Evolutionary conservation across 2,888 invertebrate genomes (phyloP).

Genomic region (Drosophila prostipennis): DNA sequence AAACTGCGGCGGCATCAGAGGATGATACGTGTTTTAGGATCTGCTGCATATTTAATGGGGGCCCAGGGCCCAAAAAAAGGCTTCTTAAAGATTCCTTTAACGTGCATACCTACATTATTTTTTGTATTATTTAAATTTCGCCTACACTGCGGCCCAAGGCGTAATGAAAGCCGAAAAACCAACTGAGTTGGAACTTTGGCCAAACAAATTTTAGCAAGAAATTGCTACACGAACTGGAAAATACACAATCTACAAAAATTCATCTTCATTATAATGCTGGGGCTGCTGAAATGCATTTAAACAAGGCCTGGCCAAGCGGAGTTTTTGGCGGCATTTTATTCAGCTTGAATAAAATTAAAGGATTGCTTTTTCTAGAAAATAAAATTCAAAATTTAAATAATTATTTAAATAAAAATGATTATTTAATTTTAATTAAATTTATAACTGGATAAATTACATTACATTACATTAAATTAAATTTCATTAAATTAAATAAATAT

Average conservation of each 20-base stretch:
- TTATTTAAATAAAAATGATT: no score
- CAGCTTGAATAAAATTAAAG: constrained; percentile 4
- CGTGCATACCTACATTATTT: not conserved
- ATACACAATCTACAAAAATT: constrained; percentile 77
- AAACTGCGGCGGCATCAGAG: constrained; percentile 35
- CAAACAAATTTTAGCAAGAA: constrained; percentile 63
- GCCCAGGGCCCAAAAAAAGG: constrained; percentile 1
- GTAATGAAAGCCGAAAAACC: constrained; percentile 46
- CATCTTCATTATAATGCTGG: constrained; percentile 64
- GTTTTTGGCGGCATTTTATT: not conserved
- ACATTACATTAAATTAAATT: no score
- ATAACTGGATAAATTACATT: not conserved
- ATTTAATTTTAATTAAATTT: no score
- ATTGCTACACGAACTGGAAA: constrained; percentile 72
- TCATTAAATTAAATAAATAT: no score
- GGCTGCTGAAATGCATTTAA: constrained; percentile 65
- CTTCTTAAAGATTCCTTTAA: constrained; percentile 14
- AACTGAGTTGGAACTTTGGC: constrained; percentile 56
- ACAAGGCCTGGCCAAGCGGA: constrained; percentile 46
- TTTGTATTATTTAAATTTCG: constrained; percentile 18
- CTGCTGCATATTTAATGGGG: constrained; percentile 67
- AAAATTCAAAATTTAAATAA: no score
- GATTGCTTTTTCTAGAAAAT: not conserved
- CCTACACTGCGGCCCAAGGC: constrained; percentile 35
- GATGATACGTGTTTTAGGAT: constrained; percentile 66